A percentile compares a stretch with the other conserved stretches of the same genome.
phyloP scores from a whole-genome alignment of 37 sponge, comb jelly and placozoan genomes.

The Oopsacas minuta region DNA sequence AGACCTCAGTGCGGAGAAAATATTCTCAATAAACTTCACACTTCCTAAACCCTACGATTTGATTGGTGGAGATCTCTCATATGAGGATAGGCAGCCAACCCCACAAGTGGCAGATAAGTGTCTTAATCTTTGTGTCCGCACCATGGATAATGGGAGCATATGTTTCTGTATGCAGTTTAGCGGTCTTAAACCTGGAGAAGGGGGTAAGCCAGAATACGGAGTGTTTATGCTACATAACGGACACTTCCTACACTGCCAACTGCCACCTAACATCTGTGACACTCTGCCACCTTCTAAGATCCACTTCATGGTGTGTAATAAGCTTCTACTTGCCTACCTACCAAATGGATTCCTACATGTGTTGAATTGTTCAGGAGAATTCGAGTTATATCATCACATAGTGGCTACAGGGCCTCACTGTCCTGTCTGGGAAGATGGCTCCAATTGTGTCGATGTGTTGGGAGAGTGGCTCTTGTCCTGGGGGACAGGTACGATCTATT shows the following conservation, averaged over 20 bases:
- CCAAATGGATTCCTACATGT: background rate
- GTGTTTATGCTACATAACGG: background rate
- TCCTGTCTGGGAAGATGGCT: background rate
- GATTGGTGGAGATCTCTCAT: background rate
- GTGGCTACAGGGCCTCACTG: conserved; percentile 10
- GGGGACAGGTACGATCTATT: background rate
- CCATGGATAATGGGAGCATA: background rate
- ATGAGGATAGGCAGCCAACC: background rate
- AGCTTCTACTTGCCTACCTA: background rate
- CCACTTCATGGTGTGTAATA: background rate
- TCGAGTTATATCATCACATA: background rate
- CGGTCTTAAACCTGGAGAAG: background rate
- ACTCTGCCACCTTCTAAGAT: background rate
- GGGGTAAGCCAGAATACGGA: background rate
- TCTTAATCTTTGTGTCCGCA: background rate
- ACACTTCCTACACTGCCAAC: background rate
- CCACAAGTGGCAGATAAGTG: background rate
- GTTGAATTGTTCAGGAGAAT: background rate
- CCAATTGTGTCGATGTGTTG: background rate
- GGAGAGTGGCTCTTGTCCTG: background rate
- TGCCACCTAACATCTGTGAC: background rate
- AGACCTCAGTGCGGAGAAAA: background rate
- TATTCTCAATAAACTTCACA: background rate
- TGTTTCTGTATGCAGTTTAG: background rate
- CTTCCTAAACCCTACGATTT: background rate